phyloP scores from a whole-genome alignment of 2,113 vertebrate species.

The Gila orcuttii region DNA sequence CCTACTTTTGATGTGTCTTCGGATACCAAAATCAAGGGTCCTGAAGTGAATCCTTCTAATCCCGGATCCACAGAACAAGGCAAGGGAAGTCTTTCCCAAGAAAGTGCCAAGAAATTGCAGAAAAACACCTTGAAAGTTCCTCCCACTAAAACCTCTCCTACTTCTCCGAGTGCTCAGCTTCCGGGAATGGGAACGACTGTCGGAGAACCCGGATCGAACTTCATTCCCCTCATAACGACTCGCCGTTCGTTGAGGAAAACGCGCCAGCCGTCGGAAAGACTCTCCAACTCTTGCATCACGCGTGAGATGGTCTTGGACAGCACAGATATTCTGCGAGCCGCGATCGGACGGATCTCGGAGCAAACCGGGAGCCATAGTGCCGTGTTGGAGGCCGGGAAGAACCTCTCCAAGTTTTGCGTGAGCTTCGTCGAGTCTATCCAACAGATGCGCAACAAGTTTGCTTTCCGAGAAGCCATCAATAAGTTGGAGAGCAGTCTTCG shows the following conservation, averaged over 20 bases:
- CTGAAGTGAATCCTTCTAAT: conserved; percentile 70
- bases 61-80: conserved; percentile 71
- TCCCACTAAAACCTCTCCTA: conserved; percentile 70
- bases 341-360: conserved; percentile 90
- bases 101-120: conserved; percentile 78
- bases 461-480: conserved; percentile 97
- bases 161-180: conserved; percentile 64
- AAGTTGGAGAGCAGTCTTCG: conserved; percentile 93
- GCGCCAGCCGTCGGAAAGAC: conserved; percentile 85
- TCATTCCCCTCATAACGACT: conserved; percentile 90
- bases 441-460: conserved; percentile 98
- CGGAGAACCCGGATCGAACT: conserved; percentile 75
- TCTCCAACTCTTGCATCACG: conserved; percentile 86
- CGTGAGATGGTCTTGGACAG: conserved; percentile 89
- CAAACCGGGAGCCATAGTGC: conserved; percentile 93
- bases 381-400: conserved; percentile 94
- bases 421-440: conserved; percentile 98
- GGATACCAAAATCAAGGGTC: conserved; percentile 77
- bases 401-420: conserved; percentile 92
- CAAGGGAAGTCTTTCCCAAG: conserved; percentile 65
- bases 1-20: conserved; percentile 78
- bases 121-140: conserved; percentile 80
- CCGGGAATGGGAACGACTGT: conserved; percentile 61
- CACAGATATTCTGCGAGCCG: conserved; percentile 83
- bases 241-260: conserved; percentile 91